Conservation (phyloP, 2,888 invertebrate species). For the Panorpa germanica region DNA sequence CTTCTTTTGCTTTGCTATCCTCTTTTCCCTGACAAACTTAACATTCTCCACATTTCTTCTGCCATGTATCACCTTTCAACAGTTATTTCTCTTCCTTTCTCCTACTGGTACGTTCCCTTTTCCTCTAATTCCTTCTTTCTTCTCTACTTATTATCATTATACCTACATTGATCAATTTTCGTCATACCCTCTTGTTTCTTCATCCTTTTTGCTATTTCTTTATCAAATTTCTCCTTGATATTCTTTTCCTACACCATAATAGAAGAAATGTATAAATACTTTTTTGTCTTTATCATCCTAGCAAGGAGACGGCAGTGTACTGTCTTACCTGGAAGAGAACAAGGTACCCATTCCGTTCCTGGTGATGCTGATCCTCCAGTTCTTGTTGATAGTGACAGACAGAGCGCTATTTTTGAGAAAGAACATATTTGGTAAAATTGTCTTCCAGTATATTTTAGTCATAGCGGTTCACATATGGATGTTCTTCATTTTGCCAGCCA, state of each 20-base stretch:
- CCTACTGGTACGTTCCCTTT: no score
- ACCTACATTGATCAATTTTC: no score
- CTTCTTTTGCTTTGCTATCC: no score
- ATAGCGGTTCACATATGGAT: constrained; percentile 81
- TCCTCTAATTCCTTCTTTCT: no score
- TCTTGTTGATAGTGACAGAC: constrained; percentile 77
- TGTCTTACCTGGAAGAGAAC: constrained; percentile 82
- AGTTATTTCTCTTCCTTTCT: no score
- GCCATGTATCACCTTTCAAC: no score
- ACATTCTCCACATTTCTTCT: no score
- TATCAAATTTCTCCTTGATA: no score
- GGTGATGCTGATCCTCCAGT: constrained; percentile 78
- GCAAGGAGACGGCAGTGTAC: constrained; percentile 78
- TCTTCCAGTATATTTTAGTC: constrained; percentile 74
- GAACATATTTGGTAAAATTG: constrained; percentile 66
- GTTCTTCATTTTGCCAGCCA: constrained; percentile 77
- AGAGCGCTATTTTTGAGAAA: constrained; percentile 81
- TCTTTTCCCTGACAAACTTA: no score
- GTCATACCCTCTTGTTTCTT: no score
- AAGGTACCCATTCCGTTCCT: constrained; percentile 83
- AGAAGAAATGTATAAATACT: constrained; percentile 50
- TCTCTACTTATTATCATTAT: no score
- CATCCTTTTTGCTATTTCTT: no score
- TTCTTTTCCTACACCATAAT: not conserved
- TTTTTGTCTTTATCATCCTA: constrained; percentile 39